Conservation (phyloP, 2,797 vertebrate genomes). For the Darevskia mixta region DNA sequence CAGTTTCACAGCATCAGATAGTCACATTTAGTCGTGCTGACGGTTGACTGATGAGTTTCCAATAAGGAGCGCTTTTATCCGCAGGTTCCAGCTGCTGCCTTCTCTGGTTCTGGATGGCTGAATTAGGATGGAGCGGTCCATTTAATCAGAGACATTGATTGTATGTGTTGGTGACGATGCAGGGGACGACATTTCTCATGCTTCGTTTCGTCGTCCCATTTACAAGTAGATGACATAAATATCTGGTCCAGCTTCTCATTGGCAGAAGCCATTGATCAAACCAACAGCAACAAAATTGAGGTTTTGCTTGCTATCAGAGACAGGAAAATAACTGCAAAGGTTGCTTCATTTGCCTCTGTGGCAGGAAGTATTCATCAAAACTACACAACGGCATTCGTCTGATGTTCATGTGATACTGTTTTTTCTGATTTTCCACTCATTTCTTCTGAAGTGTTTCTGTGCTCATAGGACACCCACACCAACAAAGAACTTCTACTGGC, state of each 20-base stretch:
- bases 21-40: not conserved
- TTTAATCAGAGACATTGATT: not conserved
- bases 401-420: no score
- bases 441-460: no score
- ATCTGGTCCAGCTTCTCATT: not conserved
- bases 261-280: not conserved
- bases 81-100: not conserved
- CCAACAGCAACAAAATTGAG: not conserved
- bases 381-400: not conserved
- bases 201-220: not conserved
- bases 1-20: not conserved
- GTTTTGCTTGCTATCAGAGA: not conserved
- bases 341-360: not conserved
- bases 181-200: not conserved
- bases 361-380: not conserved
- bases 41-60: not conserved
- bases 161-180: no score
- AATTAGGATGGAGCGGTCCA: not conserved
- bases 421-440: no score
- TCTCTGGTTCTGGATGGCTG: not conserved
- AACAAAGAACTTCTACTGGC: no score
- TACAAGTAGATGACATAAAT: not conserved
- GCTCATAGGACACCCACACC: no score
- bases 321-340: not conserved
- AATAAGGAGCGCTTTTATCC: not conserved